Base-by-base conservation (phyloP, 2,113 vertebrate species). In the Cnemophilus loriae region DNA sequence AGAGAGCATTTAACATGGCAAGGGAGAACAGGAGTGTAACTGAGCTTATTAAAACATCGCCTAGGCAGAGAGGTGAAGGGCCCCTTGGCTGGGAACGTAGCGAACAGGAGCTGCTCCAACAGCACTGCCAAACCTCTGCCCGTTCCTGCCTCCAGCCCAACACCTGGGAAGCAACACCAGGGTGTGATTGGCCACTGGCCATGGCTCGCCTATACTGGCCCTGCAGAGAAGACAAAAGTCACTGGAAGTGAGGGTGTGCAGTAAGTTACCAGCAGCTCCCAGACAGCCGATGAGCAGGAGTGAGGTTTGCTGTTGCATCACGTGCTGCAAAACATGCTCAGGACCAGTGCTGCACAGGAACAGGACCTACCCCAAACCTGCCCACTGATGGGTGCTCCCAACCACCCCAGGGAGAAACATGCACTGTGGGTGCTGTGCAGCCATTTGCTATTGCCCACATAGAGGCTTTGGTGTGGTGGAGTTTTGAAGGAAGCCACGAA, bases 241-340 rank as follows among this genome's bases (percentile, higher is more conserved):
- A 32, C 7, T 5, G 11, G 26, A 24, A 32, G 21, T 32, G 71
- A 35, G 42, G 32, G 24, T 50, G 42, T 67, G 61, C 71, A 37
- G 27, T 17, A 26, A 52, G 37, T 33, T 27, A 22, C 37, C 53
- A 60, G 53, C 63, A 44, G 37, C 53, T 37, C 84, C 44, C 0
- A 0, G 21, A 7, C 32, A 50, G 42, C 32, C 0, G 0, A 42
- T 44, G 53, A 68, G 37, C 61, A 27, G 52, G 16, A n/a, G 24
- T 0, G 1, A 59, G 61, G 35, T 67, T 67, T 4, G 4, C 26
- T 68, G 11, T 12, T 32, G 16, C 37, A 37, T 68, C 44, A 37
- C 22, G 37, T 59, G 84, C 63, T 77, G 63, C 37, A 30, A 27
- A 59, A 59, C 21, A 4, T 32, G 33, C 37, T 52, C 46, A 44